Base-by-base conservation (phyloP, 2,113 vertebrate species). In the Callaeas wilsoni region DNA sequence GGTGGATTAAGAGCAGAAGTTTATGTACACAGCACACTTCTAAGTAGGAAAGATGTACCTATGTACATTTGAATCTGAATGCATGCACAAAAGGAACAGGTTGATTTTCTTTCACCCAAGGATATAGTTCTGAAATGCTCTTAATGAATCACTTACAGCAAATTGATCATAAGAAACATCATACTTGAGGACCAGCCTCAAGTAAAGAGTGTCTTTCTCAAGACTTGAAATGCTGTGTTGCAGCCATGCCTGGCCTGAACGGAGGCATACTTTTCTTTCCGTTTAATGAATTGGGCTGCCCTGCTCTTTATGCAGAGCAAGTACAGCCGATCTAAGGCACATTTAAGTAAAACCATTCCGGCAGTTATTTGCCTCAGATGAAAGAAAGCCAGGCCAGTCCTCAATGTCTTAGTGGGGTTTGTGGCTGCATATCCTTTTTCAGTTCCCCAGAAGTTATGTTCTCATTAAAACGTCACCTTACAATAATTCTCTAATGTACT, bases 391-490 rank as follows among this genome's bases (percentile, higher is more conserved):
- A 93, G 46, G 39, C 56, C 39, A 84, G 63, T n/a, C 42, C 68
- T 90, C 92, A 91, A 69, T 6, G 4, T 64, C 22, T 25, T 87
- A 35, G 33, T 73, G 60, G 42, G 75, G 23, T 64, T 63, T 87
- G 64, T 79, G 55, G 20, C 59, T 83, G 80, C 13, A 65, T 91
- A 80, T 75, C 22, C 33, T 90, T 70, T 91, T 77, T 55, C 64
- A 60, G 85, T 47, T 95, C 76, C 41, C 32, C 69, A 67, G 78
- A 94, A 94, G 37, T 92, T 96, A 87, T 83, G 91, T 94, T 94
- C 89, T 83, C 84, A 69, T 95, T 96, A 39, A 92, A 97, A 95
- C 92, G 86, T 71, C 89, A 96, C 67, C 91, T 91, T 57, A 91
- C 82, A 89, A 91, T 86, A 80, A 92, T 85, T 57, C 69, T 82